Base-by-base conservation (phyloP, 2,797 vertebrate species). In the Lutra lutra region DNA sequence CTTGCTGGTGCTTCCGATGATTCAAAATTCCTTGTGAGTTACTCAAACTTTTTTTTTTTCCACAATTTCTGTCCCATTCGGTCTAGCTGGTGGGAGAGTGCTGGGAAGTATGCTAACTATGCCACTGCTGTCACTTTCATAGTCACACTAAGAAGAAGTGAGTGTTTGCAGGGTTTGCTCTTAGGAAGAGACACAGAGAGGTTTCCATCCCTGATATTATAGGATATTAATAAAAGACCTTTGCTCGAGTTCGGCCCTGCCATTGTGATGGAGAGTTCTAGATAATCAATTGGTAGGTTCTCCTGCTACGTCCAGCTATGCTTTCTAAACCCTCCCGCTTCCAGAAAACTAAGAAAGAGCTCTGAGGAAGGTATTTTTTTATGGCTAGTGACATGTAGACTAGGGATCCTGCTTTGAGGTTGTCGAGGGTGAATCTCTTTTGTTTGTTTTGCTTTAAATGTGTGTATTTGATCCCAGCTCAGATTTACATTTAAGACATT, bases 401-500 rank as follows among this genome's bases (percentile, higher is more conserved):
- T 25, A 66, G 17, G 29, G 51, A 68, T 82, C 62, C 88, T 51
- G 35, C 79, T 77, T 7, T 40, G 97, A 83, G 73, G 68, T 51
- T 58, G 70, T 72, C 35, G 29, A 32, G 38, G 86, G 51, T 51
- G 79, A 10, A 48, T 77, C 66, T 91, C 46, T 54, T 46, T 48
- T 86, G 93, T 96, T 96, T 92, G 86, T 94, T 95, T 35, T 27
- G 90, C 95, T 98, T 97, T 93, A 14, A 85, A 91, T 64, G 95
- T 95, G 89, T 87, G 94, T 56, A 79, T 97, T 82, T 95, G 96
- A 96, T 92, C 96, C 95, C 66, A 18, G 97, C 88, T 85, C 92
- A 72, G 95, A 96, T 83, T 96, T 95, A 97, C 95, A 94, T 82
- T 90, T 85, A 56, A 95, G 93, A 91, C 94, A 85, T 93, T 91